Evolutionary conservation across 2,797 vertebrate genomes (phyloP), one percentile per base, ranked within the genome.

Genomic region (Oreortyx pictus): DNA sequence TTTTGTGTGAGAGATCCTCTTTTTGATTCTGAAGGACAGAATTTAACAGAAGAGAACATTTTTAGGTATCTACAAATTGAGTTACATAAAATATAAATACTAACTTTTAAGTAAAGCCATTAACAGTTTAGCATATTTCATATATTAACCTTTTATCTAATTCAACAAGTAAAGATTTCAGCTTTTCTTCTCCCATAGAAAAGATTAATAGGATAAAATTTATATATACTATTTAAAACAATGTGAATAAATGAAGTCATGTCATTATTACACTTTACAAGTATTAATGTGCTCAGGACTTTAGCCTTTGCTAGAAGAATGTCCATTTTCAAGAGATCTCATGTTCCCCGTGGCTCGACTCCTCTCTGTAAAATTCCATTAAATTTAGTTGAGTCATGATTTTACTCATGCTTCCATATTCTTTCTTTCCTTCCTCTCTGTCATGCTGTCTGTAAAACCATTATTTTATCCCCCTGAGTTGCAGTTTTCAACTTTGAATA

Each of bases 1-100:
- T 96, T 98, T 93, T 89, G 94, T 46, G 95, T 99, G 57, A 95
- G 97, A 11, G 98, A 99, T 89, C 98, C 98, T 2, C 86, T 98
- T 93, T 95, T 96, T 90, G 97, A 96, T 89, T 97, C 96, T 76
- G 79, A 96, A 60, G 97, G 93, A 85, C 79, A 94, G 3, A n/a
- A 57, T 80, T 92, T 97, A 83, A 96, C 94, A 72, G 97, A 98
- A 92, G 95, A 98, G 43, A 31, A 76, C 7, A 65, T 98, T 90
- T 97, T 98, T 94, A 98, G 98, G 99, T 99, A 96, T 35, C 64
- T 83, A 67, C n/a, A 70, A 49, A 25, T 85, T 35, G 18, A 57
- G 25, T 71, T 76, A 31, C 62, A 44, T 37, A 86, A 44, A 86
- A 67, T 2, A 9, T 43, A 71, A 93, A 33, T 71, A 66, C 19